These are phyloP conservation scores for Caenorhabditis virilis DNA, from an alignment of 2,888 invertebrate genomes.

Conservation along the genomic window DNA sequence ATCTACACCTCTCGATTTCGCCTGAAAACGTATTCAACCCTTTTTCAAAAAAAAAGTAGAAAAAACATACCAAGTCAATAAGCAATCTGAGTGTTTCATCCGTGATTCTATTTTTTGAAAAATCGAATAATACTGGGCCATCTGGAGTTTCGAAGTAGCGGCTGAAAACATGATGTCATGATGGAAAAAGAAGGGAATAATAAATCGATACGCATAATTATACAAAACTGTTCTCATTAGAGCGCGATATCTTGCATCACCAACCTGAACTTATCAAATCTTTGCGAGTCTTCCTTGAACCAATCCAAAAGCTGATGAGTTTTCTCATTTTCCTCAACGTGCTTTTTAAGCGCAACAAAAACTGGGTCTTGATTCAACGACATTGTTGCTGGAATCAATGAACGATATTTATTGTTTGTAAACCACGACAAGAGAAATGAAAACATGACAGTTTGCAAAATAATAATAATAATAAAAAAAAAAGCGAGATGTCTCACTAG, in stretches of 20 bases:
- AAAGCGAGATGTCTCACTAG: not conserved
- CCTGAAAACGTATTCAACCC: constrained; percentile 75
- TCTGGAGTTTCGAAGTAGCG: constrained; percentile 81
- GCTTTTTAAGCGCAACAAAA: constrained; percentile 80
- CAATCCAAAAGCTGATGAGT: constrained; percentile 80
- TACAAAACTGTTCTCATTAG: too few species aligned
- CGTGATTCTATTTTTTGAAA: constrained; percentile 91
- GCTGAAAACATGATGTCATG: constrained; percentile 71
- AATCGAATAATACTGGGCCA: constrained; percentile 91
- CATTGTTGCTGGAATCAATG: constrained; percentile 13
- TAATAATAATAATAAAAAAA: not conserved
- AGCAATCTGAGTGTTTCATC: too few species aligned
- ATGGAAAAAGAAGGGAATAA: not conserved
- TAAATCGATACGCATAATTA: too few species aligned
- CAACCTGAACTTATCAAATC: constrained; percentile 89
- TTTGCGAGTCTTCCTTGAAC: constrained; percentile 80
- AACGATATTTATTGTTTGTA: too few species aligned
- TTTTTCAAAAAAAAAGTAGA: constrained; percentile 80
- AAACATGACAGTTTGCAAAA: not conserved
- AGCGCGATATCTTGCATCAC: too few species aligned
- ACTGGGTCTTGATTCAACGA: constrained; percentile 68
- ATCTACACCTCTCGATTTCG: constrained; percentile 80
- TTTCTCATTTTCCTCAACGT: constrained; percentile 78
- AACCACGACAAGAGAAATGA: too few species aligned
- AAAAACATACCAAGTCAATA: too few species aligned